Evolutionary conservation across 2,888 invertebrate genomes (phyloP).

Genomic region (Cerastoderma edule): DNA sequence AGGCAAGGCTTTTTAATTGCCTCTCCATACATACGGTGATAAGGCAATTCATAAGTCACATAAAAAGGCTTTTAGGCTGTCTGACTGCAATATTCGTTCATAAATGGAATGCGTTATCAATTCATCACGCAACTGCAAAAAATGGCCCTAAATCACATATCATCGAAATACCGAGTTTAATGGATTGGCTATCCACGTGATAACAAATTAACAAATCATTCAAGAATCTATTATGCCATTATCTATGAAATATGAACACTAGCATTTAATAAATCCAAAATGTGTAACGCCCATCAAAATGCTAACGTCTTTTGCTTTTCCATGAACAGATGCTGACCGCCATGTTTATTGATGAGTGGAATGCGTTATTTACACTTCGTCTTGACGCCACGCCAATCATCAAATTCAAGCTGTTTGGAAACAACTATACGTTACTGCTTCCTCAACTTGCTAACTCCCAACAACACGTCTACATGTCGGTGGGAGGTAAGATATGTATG

Average conservation of each 20-base stretch:
- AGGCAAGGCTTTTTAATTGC: too few species aligned
- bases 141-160: not conserved
- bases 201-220: not conserved
- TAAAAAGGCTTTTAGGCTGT: too few species aligned
- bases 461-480: conserved; percentile 13
- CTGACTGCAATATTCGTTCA: too few species aligned
- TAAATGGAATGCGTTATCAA: too few species aligned
- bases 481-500: conserved; percentile 29
- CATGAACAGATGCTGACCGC: conserved; percentile 22
- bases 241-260: not conserved
- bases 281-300: not conserved
- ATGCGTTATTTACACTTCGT: conserved; percentile 1
- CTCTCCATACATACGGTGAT: too few species aligned
- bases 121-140: too few species aligned
- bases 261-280: not conserved
- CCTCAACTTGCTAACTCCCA: not conserved
- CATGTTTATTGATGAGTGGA: conserved; percentile 43
- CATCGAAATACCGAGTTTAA: not conserved
- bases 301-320: not conserved
- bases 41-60: too few species aligned
- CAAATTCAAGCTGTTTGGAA: conserved; percentile 31
- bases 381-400: conserved; percentile 17
- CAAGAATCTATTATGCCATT: not conserved
- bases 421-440: conserved; percentile 7
- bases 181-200: not conserved